Percentiles rank a stretch among this genome's conserved stretches.
These are phyloP conservation scores for Athalia circularis DNA, from an alignment of 2,888 invertebrate genomes.

Conservation along the genomic window DNA sequence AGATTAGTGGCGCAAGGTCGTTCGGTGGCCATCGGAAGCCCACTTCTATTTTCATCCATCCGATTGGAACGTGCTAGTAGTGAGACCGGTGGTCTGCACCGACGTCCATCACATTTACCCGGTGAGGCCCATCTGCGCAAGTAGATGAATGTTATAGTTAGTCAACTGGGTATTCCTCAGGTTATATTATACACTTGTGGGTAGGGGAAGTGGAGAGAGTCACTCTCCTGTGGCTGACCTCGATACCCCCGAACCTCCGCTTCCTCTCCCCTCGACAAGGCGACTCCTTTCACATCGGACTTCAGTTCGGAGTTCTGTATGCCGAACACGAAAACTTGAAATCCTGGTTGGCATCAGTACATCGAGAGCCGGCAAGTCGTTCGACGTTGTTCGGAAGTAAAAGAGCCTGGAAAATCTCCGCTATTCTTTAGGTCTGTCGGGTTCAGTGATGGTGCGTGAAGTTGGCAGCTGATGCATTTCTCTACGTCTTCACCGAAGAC, in stretches of 20 bases:
- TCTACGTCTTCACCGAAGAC: too few species aligned
- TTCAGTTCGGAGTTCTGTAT: slow-evolving; percentile 66
- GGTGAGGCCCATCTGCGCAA: not conserved
- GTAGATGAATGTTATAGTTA: slow-evolving; percentile 6
- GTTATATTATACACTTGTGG: slow-evolving; percentile 2
- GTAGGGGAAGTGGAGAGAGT: slow-evolving; percentile 54
- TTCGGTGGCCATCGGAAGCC: slow-evolving; percentile 30
- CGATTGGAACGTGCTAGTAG: slow-evolving; percentile 16
- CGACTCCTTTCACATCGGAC: slow-evolving; percentile 72
- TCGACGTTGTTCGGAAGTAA: not conserved
- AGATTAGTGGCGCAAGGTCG: slow-evolving; percentile 61
- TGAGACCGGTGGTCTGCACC: not conserved
- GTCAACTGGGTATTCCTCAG: not conserved
- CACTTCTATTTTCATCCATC: slow-evolving; percentile 60
- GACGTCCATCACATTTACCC: slow-evolving; percentile 13
- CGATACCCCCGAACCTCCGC: slow-evolving; percentile 61
- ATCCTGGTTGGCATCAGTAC: slow-evolving; percentile 31
- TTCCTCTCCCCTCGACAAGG: slow-evolving; percentile 55
- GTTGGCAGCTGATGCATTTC: too few species aligned
- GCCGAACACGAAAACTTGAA: slow-evolving; percentile 47
- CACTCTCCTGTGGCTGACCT: slow-evolving; percentile 61
- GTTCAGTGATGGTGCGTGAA: not conserved
- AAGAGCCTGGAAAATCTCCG: not conserved
- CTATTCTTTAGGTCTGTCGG: not conserved
- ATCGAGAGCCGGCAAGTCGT: slow-evolving; percentile 32